Evolutionary conservation across 2,113 vertebrate species (phyloP).

Genomic region (Phocoena sinus): DNA sequence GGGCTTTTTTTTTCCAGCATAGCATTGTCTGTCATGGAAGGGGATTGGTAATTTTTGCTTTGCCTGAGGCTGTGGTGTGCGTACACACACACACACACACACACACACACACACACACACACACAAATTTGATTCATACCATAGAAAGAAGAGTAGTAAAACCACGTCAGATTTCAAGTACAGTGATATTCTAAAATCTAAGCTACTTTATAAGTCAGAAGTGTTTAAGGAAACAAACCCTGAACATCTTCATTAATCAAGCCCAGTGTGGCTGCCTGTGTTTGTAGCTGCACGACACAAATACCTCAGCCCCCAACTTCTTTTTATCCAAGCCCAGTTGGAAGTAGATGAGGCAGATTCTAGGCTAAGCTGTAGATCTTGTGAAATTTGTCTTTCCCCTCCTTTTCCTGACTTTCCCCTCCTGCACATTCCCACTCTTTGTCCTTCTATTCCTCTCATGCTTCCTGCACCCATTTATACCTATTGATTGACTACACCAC

Average conservation of each 20-base stretch:
- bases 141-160: background rate
- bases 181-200: background rate
- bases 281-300: conserved; percentile 24
- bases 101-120: background rate
- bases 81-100: too few relatives aligned
- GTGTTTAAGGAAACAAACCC: conserved; percentile 46
- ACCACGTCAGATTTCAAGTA: conserved; percentile 15
- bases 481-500: background rate
- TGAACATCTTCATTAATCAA: conserved; percentile 37
- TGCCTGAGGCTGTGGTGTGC: background rate
- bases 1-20: background rate
- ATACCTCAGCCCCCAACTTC: conserved; percentile 17
- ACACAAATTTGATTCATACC: background rate
- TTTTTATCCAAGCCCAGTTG: conserved; percentile 40
- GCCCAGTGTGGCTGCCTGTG: background rate
- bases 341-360: conserved; percentile 28
- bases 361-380: background rate
- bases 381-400: background rate
- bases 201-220: background rate
- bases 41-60: background rate
- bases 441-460: background rate
- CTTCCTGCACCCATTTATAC: conserved; percentile 32
- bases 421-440: fast-evolving
- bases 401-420: background rate
- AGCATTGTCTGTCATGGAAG: background rate